Evolutionary conservation across 2,113 vertebrate species (phyloP).

Genomic region (Callopanchax toddi): DNA sequence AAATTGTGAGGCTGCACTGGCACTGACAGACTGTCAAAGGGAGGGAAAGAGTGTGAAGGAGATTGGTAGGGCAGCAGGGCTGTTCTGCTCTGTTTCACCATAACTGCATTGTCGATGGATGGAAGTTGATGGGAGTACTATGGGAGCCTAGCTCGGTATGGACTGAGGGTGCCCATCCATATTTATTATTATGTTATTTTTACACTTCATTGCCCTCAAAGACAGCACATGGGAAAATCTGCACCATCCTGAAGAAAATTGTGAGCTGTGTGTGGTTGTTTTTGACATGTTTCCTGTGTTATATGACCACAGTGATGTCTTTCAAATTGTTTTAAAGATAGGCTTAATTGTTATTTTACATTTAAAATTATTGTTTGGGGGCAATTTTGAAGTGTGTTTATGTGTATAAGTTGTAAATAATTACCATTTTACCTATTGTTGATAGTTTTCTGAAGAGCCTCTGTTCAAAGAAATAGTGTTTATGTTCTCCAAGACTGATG

Average conservation of each 20-base stretch:
- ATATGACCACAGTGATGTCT: background rate
- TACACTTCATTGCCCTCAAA: constrained; percentile 30
- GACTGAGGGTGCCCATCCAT: constrained; percentile 46
- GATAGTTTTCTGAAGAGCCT: no score
- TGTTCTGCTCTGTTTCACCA: constrained; percentile 61
- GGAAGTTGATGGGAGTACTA: constrained; percentile 42
- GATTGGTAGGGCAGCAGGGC: constrained; percentile 27
- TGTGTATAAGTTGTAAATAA: no score
- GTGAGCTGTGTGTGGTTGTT: background rate
- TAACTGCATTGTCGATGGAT: constrained; percentile 48
- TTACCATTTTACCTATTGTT: no score
- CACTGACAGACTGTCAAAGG: constrained; percentile 34
- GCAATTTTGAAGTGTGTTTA: no score
- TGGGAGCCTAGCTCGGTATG: constrained; percentile 33
- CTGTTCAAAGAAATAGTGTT: no score
- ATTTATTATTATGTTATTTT: constrained; percentile 47
- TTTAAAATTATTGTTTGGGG: background rate
- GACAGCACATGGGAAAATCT: constrained; percentile 8
- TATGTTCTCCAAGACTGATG: no score
- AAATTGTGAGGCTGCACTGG: background rate
- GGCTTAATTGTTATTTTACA: background rate
- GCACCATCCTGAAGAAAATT: constrained; percentile 21
- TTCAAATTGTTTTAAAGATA: constrained; percentile 2
- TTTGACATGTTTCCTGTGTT: constrained; percentile 9
- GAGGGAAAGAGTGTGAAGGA: constrained; percentile 28